These are phyloP conservation scores for Rhamnusium bicolor DNA, from an alignment of 2,888 invertebrate genomes.

Conservation along the genomic window DNA sequence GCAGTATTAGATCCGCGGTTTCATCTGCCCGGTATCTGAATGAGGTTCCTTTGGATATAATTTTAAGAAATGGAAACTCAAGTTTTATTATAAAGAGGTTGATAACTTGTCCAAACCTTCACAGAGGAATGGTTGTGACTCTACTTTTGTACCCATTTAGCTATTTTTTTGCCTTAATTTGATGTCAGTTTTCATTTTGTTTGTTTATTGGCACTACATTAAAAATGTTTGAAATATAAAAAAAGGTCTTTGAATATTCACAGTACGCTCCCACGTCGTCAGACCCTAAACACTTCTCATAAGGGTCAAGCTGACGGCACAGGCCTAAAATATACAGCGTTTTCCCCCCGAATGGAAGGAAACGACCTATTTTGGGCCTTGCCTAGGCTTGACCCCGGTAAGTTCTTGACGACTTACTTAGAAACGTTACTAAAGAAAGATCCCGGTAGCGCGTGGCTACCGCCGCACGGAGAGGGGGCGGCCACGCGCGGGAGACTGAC, in stretches of 20 bases:
- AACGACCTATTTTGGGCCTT: conserved; percentile 25
- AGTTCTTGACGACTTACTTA: background rate
- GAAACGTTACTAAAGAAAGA: conserved; percentile 17
- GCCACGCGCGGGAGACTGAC: too few species aligned
- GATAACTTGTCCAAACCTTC: background rate
- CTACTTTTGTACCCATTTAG: background rate
- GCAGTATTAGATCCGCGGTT: conserved; percentile 42
- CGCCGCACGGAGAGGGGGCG: too few species aligned
- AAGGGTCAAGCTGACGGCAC: conserved; percentile 40
- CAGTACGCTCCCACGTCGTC: conserved; percentile 38
- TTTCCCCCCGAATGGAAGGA: conserved; percentile 33
- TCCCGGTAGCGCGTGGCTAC: background rate
- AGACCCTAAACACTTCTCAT: conserved; percentile 41
- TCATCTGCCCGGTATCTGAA: conserved; percentile 34
- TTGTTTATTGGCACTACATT: too few species aligned
- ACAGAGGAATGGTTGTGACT: background rate
- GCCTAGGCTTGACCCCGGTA: conserved; percentile 39
- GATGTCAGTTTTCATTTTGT: too few species aligned
- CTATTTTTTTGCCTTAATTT: too few species aligned
- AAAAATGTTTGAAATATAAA: too few species aligned
- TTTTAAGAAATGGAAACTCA: conserved; percentile 38
- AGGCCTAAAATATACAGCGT: conserved; percentile 26
- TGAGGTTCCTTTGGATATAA: conserved; percentile 36
- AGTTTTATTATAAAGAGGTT: conserved; percentile 34
- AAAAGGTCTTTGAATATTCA: too few species aligned